Evolutionary conservation across 2,888 invertebrate genomes (phyloP).

Genomic region (Mythimna albipuncta): DNA sequence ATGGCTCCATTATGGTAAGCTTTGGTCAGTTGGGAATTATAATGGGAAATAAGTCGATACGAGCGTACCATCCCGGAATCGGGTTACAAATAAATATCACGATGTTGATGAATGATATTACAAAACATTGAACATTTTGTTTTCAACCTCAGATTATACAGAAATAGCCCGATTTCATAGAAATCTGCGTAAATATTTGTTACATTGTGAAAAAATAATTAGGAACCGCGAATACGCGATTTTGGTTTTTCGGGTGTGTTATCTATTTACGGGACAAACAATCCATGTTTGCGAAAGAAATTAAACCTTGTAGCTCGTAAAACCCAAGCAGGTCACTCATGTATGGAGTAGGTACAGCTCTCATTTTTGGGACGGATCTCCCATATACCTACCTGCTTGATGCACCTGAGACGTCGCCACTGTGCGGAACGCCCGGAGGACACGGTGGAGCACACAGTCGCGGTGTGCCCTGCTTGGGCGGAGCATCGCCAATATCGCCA

Average conservation of each 20-base stretch:
- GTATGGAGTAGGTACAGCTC: no score
- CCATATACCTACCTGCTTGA: no score
- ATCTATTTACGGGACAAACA: background rate
- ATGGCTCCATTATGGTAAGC: conserved; percentile 49
- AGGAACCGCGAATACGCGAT: background rate
- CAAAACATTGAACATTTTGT: conserved; percentile 33
- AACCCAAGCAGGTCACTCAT: no score
- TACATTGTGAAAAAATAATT: conserved; percentile 7
- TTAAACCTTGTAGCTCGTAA: no score
- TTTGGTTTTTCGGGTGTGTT: background rate
- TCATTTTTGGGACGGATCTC: no score
- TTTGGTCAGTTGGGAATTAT: conserved; percentile 48
- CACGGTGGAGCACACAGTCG: no score
- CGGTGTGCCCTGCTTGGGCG: no score
- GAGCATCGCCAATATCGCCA: no score
- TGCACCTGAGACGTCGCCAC: no score
- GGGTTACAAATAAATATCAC: conserved; percentile 61
- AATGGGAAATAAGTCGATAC: conserved; percentile 55
- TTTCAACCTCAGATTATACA: conserved; percentile 34
- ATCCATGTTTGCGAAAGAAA: no score
- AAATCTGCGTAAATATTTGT: conserved; percentile 34
- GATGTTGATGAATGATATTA: conserved; percentile 48
- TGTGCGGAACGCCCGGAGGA: no score
- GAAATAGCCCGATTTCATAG: conserved; percentile 37
- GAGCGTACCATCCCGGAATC: conserved; percentile 56